phyloP scores from a whole-genome alignment of 1,140 invertebrate genomes.

The Magallana ariakensis region DNA sequence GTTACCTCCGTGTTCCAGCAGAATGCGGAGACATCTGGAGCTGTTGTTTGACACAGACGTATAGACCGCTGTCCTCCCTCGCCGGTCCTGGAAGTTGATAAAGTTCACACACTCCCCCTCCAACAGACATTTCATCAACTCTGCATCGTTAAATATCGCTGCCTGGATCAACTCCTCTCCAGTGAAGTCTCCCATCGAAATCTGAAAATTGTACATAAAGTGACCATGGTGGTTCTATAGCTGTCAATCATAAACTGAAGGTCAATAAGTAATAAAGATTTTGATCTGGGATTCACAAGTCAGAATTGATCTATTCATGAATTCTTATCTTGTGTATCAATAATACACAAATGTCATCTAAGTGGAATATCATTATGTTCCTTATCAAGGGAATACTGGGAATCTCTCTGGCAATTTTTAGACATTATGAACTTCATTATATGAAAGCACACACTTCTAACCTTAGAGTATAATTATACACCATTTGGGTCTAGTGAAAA shows the following conservation, averaged over 20 bases:
- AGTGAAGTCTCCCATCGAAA: conserved; percentile 57
- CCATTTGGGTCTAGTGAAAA: too few relatives aligned
- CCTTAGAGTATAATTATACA: too few relatives aligned
- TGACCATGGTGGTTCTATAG: not conserved
- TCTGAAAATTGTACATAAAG: not conserved
- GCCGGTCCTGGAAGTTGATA: conserved; percentile 88
- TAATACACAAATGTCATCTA: not conserved
- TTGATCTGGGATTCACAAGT: not conserved
- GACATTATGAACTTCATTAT: too few relatives aligned
- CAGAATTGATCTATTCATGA: not conserved
- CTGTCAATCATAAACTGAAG: not conserved
- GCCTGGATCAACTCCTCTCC: conserved; percentile 83
- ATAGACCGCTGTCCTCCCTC: conserved; percentile 90
- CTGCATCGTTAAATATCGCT: conserved; percentile 94
- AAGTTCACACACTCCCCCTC: conserved; percentile 82
- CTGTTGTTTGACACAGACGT: conserved; percentile 92
- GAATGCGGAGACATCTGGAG: conserved; percentile 88
- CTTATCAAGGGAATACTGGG: not conserved
- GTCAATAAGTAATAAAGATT: not conserved
- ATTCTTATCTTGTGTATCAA: not conserved
- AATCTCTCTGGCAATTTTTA: not conserved
- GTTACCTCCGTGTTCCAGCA: conserved; percentile 86
- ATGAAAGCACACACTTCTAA: too few relatives aligned
- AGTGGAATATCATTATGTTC: too few relatives aligned
- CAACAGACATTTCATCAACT: conserved; percentile 90